Conservation (phyloP, 23 tunicate species). For the Trididemnum clinides region DNA sequence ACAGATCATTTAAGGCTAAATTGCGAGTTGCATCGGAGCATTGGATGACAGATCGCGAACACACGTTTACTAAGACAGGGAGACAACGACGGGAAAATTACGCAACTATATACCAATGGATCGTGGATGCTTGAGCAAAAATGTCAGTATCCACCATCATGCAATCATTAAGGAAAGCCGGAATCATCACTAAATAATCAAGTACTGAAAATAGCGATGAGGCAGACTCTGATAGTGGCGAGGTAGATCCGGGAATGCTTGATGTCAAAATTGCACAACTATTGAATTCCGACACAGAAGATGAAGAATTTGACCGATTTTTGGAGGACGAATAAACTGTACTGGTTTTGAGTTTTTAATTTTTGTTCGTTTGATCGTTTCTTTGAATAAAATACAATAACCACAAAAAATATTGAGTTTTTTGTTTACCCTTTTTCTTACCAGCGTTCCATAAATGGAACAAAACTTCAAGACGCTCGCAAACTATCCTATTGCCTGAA, state of each 20-base stretch:
- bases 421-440: constrained; percentile 9
- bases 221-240: constrained; percentile 55
- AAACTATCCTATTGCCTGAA: too few relatives aligned
- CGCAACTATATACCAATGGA: constrained; percentile 54
- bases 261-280: constrained; percentile 59
- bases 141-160: constrained; percentile 56
- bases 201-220: constrained; percentile 52
- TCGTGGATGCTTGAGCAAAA: constrained; percentile 53
- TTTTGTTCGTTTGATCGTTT: constrained; percentile 51
- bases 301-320: constrained; percentile 46
- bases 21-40: constrained; percentile 62
- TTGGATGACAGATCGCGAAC: constrained; percentile 62
- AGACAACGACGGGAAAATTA: constrained; percentile 52
- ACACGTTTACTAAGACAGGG: constrained; percentile 60
- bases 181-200: constrained; percentile 52
- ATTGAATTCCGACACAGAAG: constrained; percentile 55
- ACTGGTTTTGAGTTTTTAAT: constrained; percentile 56
- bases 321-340: constrained; percentile 51
- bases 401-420: constrained; percentile 40
- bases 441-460: too few relatives aligned
- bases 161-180: constrained; percentile 52
- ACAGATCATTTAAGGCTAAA: constrained; percentile 57
- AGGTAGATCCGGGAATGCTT: constrained; percentile 60
- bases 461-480: too few relatives aligned
- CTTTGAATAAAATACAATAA: constrained; percentile 37